These are phyloP conservation scores for Cercopithecus mona DNA, from an alignment of 2,113 vertebrate genomes.

Conservation along the genomic window DNA sequence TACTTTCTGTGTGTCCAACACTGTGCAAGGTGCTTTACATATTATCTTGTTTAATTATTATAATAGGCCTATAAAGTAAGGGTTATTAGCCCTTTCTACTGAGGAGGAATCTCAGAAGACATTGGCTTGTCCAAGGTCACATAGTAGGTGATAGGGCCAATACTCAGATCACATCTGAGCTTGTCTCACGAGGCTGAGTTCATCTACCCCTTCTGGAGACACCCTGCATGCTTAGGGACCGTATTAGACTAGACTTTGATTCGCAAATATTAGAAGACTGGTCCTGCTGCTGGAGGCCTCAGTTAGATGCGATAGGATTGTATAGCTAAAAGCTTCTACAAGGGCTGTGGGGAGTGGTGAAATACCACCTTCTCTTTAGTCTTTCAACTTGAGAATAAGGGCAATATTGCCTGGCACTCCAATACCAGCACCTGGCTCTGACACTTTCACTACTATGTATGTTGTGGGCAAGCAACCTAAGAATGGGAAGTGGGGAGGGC, in stretches of 20 bases:
- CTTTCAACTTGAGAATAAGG: neutral
- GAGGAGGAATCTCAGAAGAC: neutral
- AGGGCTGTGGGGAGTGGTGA: neutral
- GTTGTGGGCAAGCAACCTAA: neutral
- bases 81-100: neutral
- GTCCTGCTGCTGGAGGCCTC: neutral
- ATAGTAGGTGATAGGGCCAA: neutral
- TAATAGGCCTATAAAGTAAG: neutral
- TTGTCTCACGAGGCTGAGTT: neutral
- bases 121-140: neutral
- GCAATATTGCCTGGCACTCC: neutral
- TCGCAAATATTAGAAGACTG: neutral
- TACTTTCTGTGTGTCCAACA: neutral
- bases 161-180: neutral
- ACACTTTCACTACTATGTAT: neutral
- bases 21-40: neutral
- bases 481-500: neutral
- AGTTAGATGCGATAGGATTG: neutral
- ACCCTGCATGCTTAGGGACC: neutral
- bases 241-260: neutral
- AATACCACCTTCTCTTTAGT: neutral
- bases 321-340: neutral
- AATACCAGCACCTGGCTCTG: neutral
- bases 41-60: slow-evolving; percentile 5
- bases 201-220: neutral